Evolutionary conservation across 2,888 invertebrate species (phyloP).

Genomic region (Autographa gamma): DNA sequence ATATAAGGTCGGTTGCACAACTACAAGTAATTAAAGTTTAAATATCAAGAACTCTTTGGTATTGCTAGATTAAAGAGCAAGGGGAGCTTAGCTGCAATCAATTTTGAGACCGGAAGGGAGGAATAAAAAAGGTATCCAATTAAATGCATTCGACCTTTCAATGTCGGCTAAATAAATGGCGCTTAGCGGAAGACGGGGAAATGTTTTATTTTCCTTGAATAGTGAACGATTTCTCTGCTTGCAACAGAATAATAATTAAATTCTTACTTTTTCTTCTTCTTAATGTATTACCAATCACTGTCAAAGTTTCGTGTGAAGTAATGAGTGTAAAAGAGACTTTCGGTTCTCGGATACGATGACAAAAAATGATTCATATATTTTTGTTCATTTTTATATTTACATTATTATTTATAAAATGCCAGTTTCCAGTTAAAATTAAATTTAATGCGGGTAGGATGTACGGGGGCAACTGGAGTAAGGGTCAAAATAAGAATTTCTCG

Average conservation of each 20-base stretch:
- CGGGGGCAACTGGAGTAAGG: too few species aligned
- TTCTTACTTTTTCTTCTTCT: slow-evolving; percentile 14
- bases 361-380: too few species aligned
- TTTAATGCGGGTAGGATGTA: too few species aligned
- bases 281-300: background rate
- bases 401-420: too few species aligned
- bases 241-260: slow-evolving; percentile 41
- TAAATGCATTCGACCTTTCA: slow-evolving; percentile 64
- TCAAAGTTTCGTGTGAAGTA: background rate
- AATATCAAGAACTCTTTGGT: slow-evolving; percentile 21
- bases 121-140: slow-evolving; percentile 67
- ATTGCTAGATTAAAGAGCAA: slow-evolving; percentile 33
- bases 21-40: slow-evolving; percentile 27
- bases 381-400: too few species aligned
- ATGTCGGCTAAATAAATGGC: slow-evolving; percentile 65
- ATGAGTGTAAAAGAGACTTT: too few species aligned
- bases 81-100: slow-evolving; percentile 58
- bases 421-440: too few species aligned
- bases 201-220: slow-evolving; percentile 58
- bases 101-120: slow-evolving; percentile 57
- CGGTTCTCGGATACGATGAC: too few species aligned
- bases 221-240: slow-evolving; percentile 47
- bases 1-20: slow-evolving; percentile 12
- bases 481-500: too few species aligned
- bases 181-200: slow-evolving; percentile 44